Conservation (phyloP, 1,140 invertebrate genomes). For the Dendroctonus ponderosae region DNA sequence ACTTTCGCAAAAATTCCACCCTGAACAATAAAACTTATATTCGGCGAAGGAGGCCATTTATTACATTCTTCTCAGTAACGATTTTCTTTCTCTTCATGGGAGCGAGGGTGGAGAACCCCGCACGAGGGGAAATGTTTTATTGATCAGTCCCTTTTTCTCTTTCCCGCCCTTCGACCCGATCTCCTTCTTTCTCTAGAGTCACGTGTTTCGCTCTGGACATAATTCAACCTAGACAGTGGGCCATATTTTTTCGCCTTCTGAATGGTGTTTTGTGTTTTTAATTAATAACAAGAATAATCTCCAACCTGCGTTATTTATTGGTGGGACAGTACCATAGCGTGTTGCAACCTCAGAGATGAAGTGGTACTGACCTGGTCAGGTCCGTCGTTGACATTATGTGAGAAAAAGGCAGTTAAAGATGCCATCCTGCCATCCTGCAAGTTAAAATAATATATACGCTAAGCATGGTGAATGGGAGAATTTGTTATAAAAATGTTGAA, state of each 20-base stretch:
- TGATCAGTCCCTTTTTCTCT: slow-evolving; percentile 46
- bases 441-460: too few species aligned
- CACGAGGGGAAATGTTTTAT: slow-evolving; percentile 48
- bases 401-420: too few species aligned
- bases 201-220: slow-evolving; percentile 45
- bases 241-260: slow-evolving; percentile 32
- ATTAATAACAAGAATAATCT: slow-evolving; percentile 38
- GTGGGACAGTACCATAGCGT: too few species aligned
- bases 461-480: too few species aligned
- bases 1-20: slow-evolving; percentile 2
- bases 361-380: too few species aligned
- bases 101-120: slow-evolving; percentile 29
- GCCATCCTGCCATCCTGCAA: too few species aligned
- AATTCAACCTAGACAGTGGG: slow-evolving; percentile 46
- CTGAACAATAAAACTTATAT: slow-evolving; percentile 28
- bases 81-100: slow-evolving; percentile 46
- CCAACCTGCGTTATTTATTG: slow-evolving; percentile 19
- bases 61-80: slow-evolving; percentile 47
- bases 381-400: too few species aligned
- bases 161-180: slow-evolving; percentile 30
- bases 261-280: slow-evolving; percentile 35
- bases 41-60: slow-evolving; percentile 37
- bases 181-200: slow-evolving; percentile 38
- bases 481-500: too few species aligned
- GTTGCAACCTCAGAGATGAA: too few species aligned